Conservation (phyloP, 2,888 invertebrate species). For the Orchesellides sinensis region DNA sequence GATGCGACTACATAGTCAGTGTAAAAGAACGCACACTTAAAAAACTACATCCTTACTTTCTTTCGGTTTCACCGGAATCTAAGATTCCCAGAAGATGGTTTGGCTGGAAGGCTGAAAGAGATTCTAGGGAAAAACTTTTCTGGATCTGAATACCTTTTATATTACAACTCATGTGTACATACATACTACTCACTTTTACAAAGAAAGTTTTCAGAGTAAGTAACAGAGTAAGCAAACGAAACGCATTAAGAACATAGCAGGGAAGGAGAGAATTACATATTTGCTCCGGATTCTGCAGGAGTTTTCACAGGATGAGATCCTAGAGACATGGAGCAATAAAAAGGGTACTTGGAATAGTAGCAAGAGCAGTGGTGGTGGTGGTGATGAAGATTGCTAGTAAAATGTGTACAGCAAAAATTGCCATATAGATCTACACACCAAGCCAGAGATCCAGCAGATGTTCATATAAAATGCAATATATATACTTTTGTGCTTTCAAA, state of each 20-base stretch:
- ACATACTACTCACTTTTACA: not conserved
- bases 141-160: not conserved
- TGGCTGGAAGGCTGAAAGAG: slow-evolving; percentile 33
- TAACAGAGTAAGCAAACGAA: too few species aligned
- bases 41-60: slow-evolving; percentile 2
- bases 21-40: not conserved
- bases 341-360: slow-evolving; percentile 22
- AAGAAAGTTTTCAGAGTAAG: not conserved
- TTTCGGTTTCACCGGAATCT: slow-evolving; percentile 16
- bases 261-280: not conserved
- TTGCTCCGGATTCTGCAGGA: not conserved
- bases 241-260: too few species aligned
- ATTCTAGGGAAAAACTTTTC: slow-evolving; percentile 19
- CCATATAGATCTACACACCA: too few species aligned
- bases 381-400: not conserved
- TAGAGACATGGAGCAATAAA: slow-evolving; percentile 35
- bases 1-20: too few species aligned
- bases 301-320: slow-evolving; percentile 18
- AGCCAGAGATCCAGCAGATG: too few species aligned
- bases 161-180: not conserved
- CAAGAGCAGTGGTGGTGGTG: not conserved
- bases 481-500: too few species aligned
- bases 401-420: not conserved
- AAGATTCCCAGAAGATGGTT: slow-evolving; percentile 45
- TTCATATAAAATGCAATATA: too few species aligned